Base-by-base conservation (phyloP, 2,888 invertebrate genomes). In the Odontocolon sp. region DNA sequence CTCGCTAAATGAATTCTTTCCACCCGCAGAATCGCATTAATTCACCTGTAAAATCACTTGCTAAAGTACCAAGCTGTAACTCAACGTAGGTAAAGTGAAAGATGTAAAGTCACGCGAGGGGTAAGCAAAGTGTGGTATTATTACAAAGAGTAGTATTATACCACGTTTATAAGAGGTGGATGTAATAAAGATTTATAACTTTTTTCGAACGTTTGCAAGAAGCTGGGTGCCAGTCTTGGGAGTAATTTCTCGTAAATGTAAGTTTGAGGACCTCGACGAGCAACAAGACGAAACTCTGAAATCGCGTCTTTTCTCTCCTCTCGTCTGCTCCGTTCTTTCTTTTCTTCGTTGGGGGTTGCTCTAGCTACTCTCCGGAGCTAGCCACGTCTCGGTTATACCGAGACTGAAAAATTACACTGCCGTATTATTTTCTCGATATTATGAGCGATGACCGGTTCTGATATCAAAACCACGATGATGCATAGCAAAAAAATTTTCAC, bases 391-490 rank as follows among this genome's bases (percentile, higher is more conserved):
- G 59, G 69, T 79, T 77, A 77, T 72, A 66, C 74, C 42, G 56
- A 63, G 50, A 47, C 68, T 75, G 79, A 79, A 79, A 80, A 79
- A 75, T 79, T 79, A 70, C 79, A 40, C 61, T 38, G 57, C 16
- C 45, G 67, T 72, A 77, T 77, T 74, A 77, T 80, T 77, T 77
- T 75, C 72, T 75, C 72, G 63, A 75, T 77, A 75, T 80, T 75
- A 56, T 28, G 23, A 11, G 28, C 18, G 47, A 45, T 16, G 31
- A 36, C 14, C 50, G 28, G 45, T 33, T 28, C n/a, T 16, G 42
- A 40, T 11, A 6, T 47, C 23, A n/a, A 28, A 9, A 18, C 23
- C 38, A 63, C 14, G 11, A 8, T 21, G 42, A 11, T 3, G 6
- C 4, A 11, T 57, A n/a, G 23, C 38, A 2, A n/a, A n/a, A n/a